Evolutionary conservation across 2,888 invertebrate species (phyloP).

Genomic region (Baronia brevicornis): DNA sequence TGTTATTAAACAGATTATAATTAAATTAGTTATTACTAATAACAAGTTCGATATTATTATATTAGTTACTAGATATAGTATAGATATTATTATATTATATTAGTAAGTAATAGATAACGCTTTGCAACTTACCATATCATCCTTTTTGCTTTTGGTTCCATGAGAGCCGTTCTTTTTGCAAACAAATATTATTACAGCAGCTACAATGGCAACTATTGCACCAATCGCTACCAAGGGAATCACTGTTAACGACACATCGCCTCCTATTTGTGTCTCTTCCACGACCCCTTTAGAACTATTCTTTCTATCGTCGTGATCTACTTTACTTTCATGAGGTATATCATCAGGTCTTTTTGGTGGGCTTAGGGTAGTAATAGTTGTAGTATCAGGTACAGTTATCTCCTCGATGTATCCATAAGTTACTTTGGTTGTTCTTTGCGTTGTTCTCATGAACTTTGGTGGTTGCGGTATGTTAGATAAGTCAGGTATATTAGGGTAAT

Average conservation of each 20-base stretch:
- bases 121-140: constrained; percentile 80
- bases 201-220: constrained; percentile 80
- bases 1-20: too few species aligned
- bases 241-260: constrained; percentile 77
- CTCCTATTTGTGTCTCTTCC: constrained; percentile 45
- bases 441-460: constrained; percentile 34
- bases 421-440: constrained; percentile 47
- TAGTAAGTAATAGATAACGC: too few species aligned
- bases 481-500: constrained; percentile 27
- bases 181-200: constrained; percentile 80
- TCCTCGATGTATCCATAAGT: constrained; percentile 36
- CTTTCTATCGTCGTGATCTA: constrained; percentile 30
- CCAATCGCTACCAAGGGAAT: constrained; percentile 83
- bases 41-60: too few species aligned
- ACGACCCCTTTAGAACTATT: constrained; percentile 38
- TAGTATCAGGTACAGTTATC: constrained; percentile 50
- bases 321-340: constrained; percentile 32
- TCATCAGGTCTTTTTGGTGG: constrained; percentile 40
- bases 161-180: constrained; percentile 81
- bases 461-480: constrained; percentile 27
- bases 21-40: too few species aligned
- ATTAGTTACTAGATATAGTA: too few species aligned
- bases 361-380: constrained; percentile 37
- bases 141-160: constrained; percentile 80
- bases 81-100: too few species aligned